phyloP scores from a whole-genome alignment of 2,888 invertebrate genomes.

The Plagiodera versicolora region DNA sequence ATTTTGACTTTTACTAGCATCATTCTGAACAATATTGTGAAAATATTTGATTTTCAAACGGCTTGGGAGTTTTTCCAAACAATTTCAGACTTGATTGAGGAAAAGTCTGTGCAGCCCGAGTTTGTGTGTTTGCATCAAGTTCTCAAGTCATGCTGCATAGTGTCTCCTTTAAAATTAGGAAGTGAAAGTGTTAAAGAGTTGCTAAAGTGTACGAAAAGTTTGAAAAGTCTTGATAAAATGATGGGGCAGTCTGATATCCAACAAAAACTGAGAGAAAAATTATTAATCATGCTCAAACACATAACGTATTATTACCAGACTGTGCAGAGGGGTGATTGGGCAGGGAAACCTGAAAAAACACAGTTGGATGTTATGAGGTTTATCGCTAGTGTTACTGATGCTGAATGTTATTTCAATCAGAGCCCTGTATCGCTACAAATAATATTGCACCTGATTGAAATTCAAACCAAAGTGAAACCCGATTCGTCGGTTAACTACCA shows the following conservation, averaged over 20 bases:
- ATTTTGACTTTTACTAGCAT: slow-evolving; percentile 19
- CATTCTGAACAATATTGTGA: slow-evolving; percentile 19
- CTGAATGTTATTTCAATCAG: background rate
- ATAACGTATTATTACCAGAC: slow-evolving; percentile 21
- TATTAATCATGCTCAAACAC: slow-evolving; percentile 13
- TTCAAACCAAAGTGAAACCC: slow-evolving; percentile 16
- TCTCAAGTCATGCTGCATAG: slow-evolving; percentile 18
- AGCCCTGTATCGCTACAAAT: background rate
- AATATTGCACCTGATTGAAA: slow-evolving; percentile 10
- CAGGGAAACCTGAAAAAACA: slow-evolving; percentile 3
- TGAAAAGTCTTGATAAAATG: slow-evolving; percentile 14
- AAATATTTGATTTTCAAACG: slow-evolving; percentile 21
- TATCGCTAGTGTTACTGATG: slow-evolving; percentile 6
- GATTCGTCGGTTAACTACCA: slow-evolving; percentile 12
- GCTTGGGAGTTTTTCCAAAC: slow-evolving; percentile 18
- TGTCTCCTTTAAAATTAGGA: slow-evolving; percentile 20
- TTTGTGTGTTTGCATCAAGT: slow-evolving; percentile 18
- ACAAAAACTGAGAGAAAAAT: slow-evolving; percentile 16
- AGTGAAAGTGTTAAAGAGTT: slow-evolving; percentile 14
- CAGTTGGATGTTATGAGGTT: slow-evolving; percentile 20
- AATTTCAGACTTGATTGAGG: background rate
- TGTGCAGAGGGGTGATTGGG: slow-evolving; percentile 16
- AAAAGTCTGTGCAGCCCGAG: slow-evolving; percentile 16
- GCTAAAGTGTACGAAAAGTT: slow-evolving; percentile 14
- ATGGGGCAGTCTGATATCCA: background rate